Evolutionary conservation across 2,888 invertebrate genomes (phyloP).

Genomic region (Pyrgus malvae): DNA sequence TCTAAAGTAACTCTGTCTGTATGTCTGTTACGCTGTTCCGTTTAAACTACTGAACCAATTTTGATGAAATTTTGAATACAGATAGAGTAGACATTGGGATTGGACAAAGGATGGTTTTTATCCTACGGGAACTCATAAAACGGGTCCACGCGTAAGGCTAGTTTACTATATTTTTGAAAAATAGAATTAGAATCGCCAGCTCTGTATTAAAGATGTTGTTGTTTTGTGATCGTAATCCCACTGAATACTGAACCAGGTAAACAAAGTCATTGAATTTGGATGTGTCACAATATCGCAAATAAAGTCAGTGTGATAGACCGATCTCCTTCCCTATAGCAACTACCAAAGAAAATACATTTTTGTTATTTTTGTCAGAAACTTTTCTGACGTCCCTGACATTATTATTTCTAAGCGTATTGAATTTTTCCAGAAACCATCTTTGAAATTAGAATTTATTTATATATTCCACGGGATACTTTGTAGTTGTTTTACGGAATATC

Average conservation of each 20-base stretch:
- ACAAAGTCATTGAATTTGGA: constrained; percentile 20
- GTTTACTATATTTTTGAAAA: too few species aligned
- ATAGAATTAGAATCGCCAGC: too few species aligned
- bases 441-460: constrained; percentile 5
- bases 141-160: too few species aligned
- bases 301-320: constrained; percentile 15
- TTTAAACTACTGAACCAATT: too few species aligned
- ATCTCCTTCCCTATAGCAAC: constrained; percentile 8
- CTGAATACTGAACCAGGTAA: not conserved
- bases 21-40: too few species aligned
- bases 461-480: not conserved
- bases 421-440: constrained; percentile 2
- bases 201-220: not conserved
- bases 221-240: not conserved
- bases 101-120: too few species aligned
- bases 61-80: too few species aligned
- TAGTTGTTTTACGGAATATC: not conserved
- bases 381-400: constrained; percentile 9
- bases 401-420: constrained; percentile 15
- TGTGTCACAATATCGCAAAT: constrained; percentile 21
- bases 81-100: too few species aligned
- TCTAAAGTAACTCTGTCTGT: too few species aligned
- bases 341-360: constrained; percentile 13
- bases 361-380: constrained; percentile 13
- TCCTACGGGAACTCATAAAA: too few species aligned